phyloP scores from a whole-genome alignment of 1,140 invertebrate species.

The Oreohelix idahoensis region DNA sequence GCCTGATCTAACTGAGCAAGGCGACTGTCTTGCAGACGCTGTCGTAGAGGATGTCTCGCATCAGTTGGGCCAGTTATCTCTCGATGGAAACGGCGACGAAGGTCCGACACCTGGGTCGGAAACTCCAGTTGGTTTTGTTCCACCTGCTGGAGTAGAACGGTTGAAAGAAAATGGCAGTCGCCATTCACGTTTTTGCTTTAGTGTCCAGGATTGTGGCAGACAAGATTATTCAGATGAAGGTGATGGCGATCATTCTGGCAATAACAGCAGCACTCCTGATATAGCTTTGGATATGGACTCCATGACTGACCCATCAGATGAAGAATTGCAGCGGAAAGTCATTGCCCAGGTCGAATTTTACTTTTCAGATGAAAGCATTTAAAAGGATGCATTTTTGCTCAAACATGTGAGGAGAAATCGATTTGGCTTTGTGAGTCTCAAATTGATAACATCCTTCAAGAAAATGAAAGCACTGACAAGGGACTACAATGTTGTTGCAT shows the following conservation, averaged over 20 bases:
- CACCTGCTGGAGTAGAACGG: slow-evolving; percentile 59
- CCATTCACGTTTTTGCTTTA: slow-evolving; percentile 55
- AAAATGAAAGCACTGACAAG: slow-evolving; percentile 86
- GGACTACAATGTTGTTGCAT: slow-evolving; percentile 92
- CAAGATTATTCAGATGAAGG: slow-evolving; percentile 52
- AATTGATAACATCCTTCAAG: slow-evolving; percentile 89
- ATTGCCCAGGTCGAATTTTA: slow-evolving; percentile 80
- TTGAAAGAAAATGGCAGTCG: slow-evolving; percentile 52
- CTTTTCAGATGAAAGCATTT: slow-evolving; percentile 94
- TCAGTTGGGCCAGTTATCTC: slow-evolving; percentile 44
- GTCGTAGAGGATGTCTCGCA: slow-evolving; percentile 50
- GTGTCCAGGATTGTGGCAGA: slow-evolving; percentile 61
- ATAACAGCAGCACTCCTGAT: slow-evolving; percentile 41
- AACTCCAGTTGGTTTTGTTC: slow-evolving; percentile 42
- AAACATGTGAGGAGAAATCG: slow-evolving; percentile 95
- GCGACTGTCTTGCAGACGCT: slow-evolving; percentile 36
- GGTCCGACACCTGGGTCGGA: slow-evolving; percentile 49
- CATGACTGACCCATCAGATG: slow-evolving; percentile 65
- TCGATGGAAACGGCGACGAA: slow-evolving; percentile 48
- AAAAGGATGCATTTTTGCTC: slow-evolving; percentile 93
- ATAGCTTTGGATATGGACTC: slow-evolving; percentile 30
- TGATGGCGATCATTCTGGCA: slow-evolving; percentile 54
- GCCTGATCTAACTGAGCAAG: slow-evolving; percentile 26
- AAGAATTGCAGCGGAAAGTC: slow-evolving; percentile 67
- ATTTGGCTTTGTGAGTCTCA: slow-evolving; percentile 93